phyloP scores from a whole-genome alignment of 2,113 vertebrate species.

The Corydoras sp. region DNA sequence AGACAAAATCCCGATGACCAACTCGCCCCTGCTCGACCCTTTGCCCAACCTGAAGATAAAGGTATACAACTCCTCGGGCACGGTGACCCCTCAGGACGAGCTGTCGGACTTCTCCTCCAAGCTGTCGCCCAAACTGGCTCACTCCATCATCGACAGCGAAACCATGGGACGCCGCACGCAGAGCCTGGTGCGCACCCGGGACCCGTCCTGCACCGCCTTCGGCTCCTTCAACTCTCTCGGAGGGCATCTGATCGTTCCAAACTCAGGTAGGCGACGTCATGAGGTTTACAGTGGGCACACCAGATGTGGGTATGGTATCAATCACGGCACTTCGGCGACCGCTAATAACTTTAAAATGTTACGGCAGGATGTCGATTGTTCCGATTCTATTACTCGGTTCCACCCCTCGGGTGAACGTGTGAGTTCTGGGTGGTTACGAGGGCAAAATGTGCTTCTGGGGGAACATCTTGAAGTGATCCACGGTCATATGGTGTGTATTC shows the following conservation, averaged over 20 bases:
- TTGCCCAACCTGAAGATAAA: conserved; percentile 97
- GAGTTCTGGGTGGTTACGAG: neutral
- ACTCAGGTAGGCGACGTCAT: conserved; percentile 74
- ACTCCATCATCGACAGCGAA: conserved; percentile 83
- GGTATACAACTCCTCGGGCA: conserved; percentile 87
- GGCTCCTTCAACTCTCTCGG: conserved; percentile 94
- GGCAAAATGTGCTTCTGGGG: neutral
- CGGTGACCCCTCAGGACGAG: conserved; percentile 91
- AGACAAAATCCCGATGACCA: conserved; percentile 98
- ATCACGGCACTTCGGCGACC: neutral
- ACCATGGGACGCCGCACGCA: conserved; percentile 82
- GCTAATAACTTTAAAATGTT: too few relatives aligned
- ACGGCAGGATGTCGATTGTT: neutral
- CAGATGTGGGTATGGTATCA: neutral
- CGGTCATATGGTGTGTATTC: conserved; percentile 8
- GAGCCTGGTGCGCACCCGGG: conserved; percentile 80
- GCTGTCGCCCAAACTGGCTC: conserved; percentile 84
- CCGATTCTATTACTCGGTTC: neutral
- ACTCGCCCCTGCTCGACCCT: conserved; percentile 90
- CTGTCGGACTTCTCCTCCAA: conserved; percentile 85
- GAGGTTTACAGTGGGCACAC: neutral
- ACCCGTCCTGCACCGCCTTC: conserved; percentile 85
- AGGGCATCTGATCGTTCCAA: conserved; percentile 89
- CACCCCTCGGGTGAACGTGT: conserved; percentile 1
- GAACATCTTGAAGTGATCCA: conserved; percentile 27